Evolutionary conservation across 64 coral and sea anemone genomes (phyloP).

Genomic region (Catalaphyllia jardinei): DNA sequence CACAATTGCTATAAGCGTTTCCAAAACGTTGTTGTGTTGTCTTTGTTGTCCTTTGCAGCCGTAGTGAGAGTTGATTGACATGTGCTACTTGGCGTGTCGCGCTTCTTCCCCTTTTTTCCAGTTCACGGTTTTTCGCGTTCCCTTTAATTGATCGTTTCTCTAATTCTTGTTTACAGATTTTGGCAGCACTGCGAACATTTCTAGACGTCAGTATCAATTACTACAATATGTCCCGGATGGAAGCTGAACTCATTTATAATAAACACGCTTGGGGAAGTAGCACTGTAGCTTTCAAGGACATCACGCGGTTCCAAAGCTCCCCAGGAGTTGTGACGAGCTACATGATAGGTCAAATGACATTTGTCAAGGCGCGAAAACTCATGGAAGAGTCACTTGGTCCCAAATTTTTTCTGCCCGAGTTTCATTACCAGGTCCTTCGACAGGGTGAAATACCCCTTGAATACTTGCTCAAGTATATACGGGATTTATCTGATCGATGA

Average conservation of each 20-base stretch:
- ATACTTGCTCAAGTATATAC: neutral
- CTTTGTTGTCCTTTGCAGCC: too few species aligned
- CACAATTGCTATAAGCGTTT: too few species aligned
- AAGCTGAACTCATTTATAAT: conserved; percentile 22
- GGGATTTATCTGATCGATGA: neutral
- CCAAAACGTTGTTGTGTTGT: too few species aligned
- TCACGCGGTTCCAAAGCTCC: conserved; percentile 56
- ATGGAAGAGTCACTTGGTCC: conserved; percentile 8
- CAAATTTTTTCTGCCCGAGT: conserved; percentile 9
- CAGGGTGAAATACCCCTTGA: conserved; percentile 17
- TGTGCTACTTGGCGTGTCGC: too few species aligned
- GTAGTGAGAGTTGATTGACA: too few species aligned
- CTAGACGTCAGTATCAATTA: conserved; percentile 41
- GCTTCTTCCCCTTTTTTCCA: too few species aligned
- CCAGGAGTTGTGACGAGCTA: conserved; percentile 39
- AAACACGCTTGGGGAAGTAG: conserved; percentile 48
- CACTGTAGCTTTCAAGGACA: conserved; percentile 32
- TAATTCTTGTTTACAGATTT: conserved; percentile 23
- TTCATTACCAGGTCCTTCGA: conserved; percentile 13
- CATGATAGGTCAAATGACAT: conserved; percentile 50
- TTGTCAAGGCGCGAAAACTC: neutral
- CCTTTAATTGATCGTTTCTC: too few species aligned
- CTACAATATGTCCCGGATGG: conserved; percentile 37
- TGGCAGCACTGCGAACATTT: conserved; percentile 16
- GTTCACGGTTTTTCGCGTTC: too few species aligned